Conservation (phyloP, 2,888 invertebrate genomes). For the Diogma glabrata region DNA sequence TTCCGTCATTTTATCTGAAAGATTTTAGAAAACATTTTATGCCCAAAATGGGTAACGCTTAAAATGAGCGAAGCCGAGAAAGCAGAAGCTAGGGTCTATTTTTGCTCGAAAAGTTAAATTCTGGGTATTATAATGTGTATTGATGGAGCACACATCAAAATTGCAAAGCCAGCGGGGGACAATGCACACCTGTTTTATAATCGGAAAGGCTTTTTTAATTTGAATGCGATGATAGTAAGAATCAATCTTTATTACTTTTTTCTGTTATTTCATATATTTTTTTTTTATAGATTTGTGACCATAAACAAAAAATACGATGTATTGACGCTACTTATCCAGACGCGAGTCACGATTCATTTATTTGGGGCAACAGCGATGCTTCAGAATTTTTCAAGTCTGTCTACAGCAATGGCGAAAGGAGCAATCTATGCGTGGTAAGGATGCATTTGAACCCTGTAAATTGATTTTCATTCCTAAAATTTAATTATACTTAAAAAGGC, state of each 20-base stretch:
- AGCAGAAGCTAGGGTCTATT: background rate
- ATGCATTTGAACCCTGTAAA: background rate
- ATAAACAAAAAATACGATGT: background rate
- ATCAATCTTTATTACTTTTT: background rate
- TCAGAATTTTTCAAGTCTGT: background rate
- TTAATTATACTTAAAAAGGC: too few relatives aligned
- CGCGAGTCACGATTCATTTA: background rate
- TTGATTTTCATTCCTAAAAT: background rate
- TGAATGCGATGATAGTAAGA: background rate
- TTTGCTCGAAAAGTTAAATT: background rate
- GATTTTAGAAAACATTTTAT: background rate
- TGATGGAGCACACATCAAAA: background rate
- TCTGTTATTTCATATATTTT: background rate
- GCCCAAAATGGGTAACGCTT: slow-evolving; percentile 3
- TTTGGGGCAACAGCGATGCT: background rate
- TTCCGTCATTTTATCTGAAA: slow-evolving; percentile 5
- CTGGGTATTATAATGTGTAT: background rate
- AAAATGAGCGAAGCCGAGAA: slow-evolving; percentile 4
- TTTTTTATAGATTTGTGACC: background rate
- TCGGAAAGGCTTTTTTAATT: background rate
- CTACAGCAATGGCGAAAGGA: background rate
- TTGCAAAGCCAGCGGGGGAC: background rate
- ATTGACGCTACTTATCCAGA: background rate
- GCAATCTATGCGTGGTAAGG: background rate
- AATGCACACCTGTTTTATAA: background rate